Base-by-base conservation (phyloP, 2,888 invertebrate species). In the Diadromus collaris region DNA sequence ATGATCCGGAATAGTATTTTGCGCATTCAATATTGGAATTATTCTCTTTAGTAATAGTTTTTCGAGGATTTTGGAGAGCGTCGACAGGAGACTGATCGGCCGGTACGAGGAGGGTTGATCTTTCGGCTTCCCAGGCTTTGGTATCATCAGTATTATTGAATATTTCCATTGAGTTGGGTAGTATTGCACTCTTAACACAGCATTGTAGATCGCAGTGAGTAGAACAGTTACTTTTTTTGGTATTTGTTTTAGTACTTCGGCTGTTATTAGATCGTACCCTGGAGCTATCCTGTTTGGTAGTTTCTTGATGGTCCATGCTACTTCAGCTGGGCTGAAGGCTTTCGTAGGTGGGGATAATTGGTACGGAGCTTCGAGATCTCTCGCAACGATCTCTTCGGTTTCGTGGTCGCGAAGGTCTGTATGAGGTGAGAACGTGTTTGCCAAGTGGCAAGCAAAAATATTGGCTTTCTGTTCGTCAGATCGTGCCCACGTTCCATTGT, bases 81-180 rank as follows among this genome's bases (percentile, higher is more conserved):
- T 24, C 4, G 51, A 51, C 51, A 51, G 6, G 38, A 60, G 60
- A 60, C 60, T 60, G 19, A 34, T 34, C 3, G 60, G 60, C 6
- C 34, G 60, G 19, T 60, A 60, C 34, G 60, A 60, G 3, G 60
- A 34, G 21, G 60, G 21, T 38, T 38, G 60, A 5, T 60, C 19
- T 60, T 60, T 60, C 13, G 77, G 78, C 63, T 85, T 86, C 1
- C 81, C 80, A n/a, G 84, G 81, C 78, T 87, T 85, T 2, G 68
- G 81, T 2, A 85, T 79, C 46, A 81, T 61, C 21, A 75, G 65
- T 9, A 81, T 79, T 67, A 79, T 27, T n/a, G 79, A 71, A 9
- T 78, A 46, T 76, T 87, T 87, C 82, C 86, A 87, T 60, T 82
- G 68, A 13, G 63, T 67, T 2, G 86, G 85, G 6, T 86, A 80